phyloP scores from a whole-genome alignment of 2,797 vertebrate species.

The Microchirus variegatus region DNA sequence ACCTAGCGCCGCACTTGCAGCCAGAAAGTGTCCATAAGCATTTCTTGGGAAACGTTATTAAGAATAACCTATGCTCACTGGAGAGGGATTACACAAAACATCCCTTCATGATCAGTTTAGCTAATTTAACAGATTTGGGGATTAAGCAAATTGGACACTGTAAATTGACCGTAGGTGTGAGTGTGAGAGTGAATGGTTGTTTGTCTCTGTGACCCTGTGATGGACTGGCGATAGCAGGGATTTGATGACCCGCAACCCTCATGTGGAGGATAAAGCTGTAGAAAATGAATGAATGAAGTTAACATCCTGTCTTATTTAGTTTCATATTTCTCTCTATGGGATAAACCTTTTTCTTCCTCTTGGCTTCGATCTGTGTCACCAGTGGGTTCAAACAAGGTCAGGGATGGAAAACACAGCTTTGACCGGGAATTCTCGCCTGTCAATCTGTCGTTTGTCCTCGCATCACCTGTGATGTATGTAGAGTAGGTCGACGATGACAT shows the following conservation, averaged over 20 bases:
- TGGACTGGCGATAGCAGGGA: too few species aligned
- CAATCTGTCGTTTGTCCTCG: conserved; percentile 47
- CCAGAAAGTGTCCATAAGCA: conserved; percentile 8
- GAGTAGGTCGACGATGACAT: conserved; percentile 51
- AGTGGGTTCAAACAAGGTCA: conserved; percentile 35
- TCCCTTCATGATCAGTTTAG: neutral
- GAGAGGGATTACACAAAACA: neutral
- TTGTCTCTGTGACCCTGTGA: too few species aligned
- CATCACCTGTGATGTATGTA: conserved; percentile 53
- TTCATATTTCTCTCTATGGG: neutral
- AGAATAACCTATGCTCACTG: neutral
- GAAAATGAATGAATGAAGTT: neutral
- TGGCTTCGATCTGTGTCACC: conserved; percentile 9
- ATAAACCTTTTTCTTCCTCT: conserved; percentile 1
- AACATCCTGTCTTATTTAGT: neutral
- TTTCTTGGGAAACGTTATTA: conserved; percentile 2
- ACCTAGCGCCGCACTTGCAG: neutral
- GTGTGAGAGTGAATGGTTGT: too few species aligned
- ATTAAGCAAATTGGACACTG: too few species aligned
- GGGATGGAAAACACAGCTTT: conserved; percentile 32
- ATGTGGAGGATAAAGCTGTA: too few species aligned
- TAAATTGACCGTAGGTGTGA: too few species aligned
- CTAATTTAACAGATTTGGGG: too few species aligned
- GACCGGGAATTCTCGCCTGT: conserved; percentile 42
- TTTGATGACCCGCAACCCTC: too few species aligned